Percentiles rank a stretch among this genome's conserved stretches.
Conservation (phyloP, 2,888 invertebrate genomes). For the Rhagium mordax region DNA sequence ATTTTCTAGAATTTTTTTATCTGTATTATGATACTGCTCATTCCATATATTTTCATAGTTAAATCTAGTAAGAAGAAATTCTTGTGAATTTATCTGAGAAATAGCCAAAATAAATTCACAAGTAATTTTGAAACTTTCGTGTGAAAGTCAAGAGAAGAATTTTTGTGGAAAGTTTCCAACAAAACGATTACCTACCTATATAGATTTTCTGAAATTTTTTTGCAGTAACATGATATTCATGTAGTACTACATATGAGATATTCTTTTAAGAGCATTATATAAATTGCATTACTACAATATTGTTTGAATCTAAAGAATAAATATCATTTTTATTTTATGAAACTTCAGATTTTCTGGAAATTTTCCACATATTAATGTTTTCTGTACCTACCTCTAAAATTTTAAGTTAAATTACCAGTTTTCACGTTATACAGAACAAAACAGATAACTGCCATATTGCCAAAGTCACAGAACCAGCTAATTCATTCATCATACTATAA, state of each 20-base stretch:
- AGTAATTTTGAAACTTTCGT: background rate
- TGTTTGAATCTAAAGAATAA: background rate
- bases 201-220: no score
- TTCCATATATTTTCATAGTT: constrained; percentile 6
- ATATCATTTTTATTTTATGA: background rate
- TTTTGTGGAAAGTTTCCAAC: background rate
- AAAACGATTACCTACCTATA: background rate
- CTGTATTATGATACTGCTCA: background rate
- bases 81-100: background rate
- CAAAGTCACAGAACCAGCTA: constrained; percentile 14
- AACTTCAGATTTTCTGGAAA: background rate
- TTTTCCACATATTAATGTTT: background rate
- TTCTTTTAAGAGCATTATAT: no score
- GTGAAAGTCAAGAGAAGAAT: background rate
- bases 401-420: background rate
- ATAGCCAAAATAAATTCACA: background rate
- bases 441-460: constrained; percentile 22
- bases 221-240: no score
- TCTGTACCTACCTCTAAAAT: no score
- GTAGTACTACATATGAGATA: no score
- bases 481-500: constrained; percentile 12
- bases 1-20: constrained; percentile 8
- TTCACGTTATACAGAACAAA: constrained; percentile 8
- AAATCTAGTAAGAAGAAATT: background rate
- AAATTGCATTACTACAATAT: background rate